Evolutionary conservation across 2,888 invertebrate species (phyloP), one percentile per base, ranked within the genome.

Genomic region (Lymantria monacha): DNA sequence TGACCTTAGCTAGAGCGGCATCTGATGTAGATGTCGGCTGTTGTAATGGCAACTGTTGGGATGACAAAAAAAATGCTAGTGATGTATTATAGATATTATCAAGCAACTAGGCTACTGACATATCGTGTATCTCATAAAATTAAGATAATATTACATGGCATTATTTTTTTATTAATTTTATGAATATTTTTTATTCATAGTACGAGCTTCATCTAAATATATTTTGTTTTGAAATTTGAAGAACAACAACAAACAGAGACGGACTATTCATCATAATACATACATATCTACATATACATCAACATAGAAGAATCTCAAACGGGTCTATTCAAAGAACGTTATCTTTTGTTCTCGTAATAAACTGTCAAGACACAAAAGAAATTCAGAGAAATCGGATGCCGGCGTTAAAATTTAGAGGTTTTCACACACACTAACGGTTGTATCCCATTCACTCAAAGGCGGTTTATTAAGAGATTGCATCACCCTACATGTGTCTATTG

Each of bases 301-400:
- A 33, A 33, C 12, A 77, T n/a, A 76, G 78, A 78, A 77, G 81
- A 81, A 85, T 82, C 83, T 81, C 76, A 81, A 85, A 80, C 76
- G 83, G 80, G 76, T 79, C 77, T 74, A 75, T 73, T 83, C 82
- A 77, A 80, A 84, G 76, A 79, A 74, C 76, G 79, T 77, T 77
- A 78, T 73, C 84, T 81, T 80, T 86, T 85, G 86, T 87, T 85
- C 85, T 81, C 81, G 68, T 85, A 85, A 85, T 86, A 41, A 86
- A 85, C 84, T 82, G 83, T 81, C 83, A 81, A 76, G 70, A 71
- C 67, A 85, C 85, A 86, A 86, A 85, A 85, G 85, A 85, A 85
- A 81, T 77, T 77, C 78, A 73, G 78, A 72, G 80, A 77, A 78
- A 76, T 79, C 79, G 77, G 74, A 81, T 82, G 83, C 80, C 77